phyloP scores from a whole-genome alignment of 1,140 invertebrate species.

The Hyphantria cunea region DNA sequence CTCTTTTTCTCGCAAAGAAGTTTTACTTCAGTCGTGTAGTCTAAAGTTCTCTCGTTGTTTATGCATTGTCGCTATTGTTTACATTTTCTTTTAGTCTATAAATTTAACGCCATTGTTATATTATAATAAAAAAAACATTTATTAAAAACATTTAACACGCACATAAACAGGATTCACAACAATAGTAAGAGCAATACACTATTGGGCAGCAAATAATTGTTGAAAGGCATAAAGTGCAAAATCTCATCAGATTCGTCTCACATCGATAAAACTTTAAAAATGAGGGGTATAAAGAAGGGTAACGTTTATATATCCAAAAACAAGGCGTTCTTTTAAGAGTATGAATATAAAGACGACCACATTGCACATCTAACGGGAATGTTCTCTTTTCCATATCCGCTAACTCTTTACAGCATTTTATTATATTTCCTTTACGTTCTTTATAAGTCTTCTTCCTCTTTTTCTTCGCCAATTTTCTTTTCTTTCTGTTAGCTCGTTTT shows the following conservation, averaged over 20 bases:
- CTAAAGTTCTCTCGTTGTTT: no score
- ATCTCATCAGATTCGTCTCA: not conserved
- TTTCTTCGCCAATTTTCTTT: not conserved
- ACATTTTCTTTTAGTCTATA: no score
- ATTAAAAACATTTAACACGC: not conserved
- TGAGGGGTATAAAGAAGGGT: conserved; percentile 15
- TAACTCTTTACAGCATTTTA: not conserved
- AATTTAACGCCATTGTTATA: no score
- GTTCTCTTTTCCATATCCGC: conserved; percentile 10
- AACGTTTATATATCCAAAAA: conserved; percentile 33
- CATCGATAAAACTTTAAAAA: conserved; percentile 3
- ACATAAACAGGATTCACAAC: not conserved
- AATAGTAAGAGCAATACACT: not conserved
- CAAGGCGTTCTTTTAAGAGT: conserved; percentile 33
- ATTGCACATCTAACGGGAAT: conserved; percentile 11
- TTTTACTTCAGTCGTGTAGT: no score
- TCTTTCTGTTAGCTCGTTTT: no score
- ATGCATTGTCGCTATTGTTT: no score
- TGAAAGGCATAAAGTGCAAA: not conserved
- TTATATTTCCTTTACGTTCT: not conserved
- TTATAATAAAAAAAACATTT: conserved; percentile 1
- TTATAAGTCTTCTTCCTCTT: not conserved
- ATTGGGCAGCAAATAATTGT: conserved; percentile 6
- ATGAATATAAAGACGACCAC: conserved; percentile 25
- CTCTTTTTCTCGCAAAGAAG: no score